Percentiles rank a stretch among this genome's conserved stretches.
phyloP scores from a whole-genome alignment of 2,797 vertebrate genomes.

The Monodelphis domestica region DNA sequence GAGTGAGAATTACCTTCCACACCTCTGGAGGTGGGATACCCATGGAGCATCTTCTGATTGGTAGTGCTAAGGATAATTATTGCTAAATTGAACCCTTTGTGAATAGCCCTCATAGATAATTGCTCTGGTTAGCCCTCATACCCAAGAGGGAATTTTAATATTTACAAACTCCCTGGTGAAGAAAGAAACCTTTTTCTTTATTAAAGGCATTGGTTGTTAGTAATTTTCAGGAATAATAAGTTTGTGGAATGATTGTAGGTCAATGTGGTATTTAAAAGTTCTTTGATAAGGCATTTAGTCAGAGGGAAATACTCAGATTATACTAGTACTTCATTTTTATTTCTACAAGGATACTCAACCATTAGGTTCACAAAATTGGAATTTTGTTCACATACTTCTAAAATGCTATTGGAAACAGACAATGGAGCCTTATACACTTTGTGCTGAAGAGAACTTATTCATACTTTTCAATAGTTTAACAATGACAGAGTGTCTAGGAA shows the following conservation, averaged over 20 bases:
- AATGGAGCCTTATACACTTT: neutral
- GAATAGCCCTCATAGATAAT: slow-evolving; percentile 59
- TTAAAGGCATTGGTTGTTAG: neutral
- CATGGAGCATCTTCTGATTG: slow-evolving; percentile 37
- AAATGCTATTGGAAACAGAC: neutral
- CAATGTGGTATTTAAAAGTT: neutral
- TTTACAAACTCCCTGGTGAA: slow-evolving; percentile 46
- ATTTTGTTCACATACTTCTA: neutral
- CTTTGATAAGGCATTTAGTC: slow-evolving; percentile 5
- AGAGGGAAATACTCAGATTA: neutral
- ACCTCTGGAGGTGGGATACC: slow-evolving; percentile 33
- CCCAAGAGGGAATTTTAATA: slow-evolving; percentile 59
- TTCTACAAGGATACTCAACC: neutral
- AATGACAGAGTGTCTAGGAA: neutral
- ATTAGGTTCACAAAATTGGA: neutral
- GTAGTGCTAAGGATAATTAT: slow-evolving; percentile 61
- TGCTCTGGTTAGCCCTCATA: slow-evolving; percentile 28
- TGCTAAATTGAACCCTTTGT: slow-evolving; percentile 55
- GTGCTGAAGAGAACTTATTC: neutral
- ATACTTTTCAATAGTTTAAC: neutral
- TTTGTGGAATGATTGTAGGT: neutral
- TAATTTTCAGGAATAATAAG: neutral
- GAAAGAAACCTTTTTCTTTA: slow-evolving; percentile 32
- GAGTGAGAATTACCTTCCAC: slow-evolving; percentile 59
- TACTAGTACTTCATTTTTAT: neutral